A percentile compares a stretch with the other conserved stretches of the same genome.
These are phyloP conservation scores for Brachionus sp. DNA, from an alignment of 1,140 invertebrate species.

Conservation along the genomic window DNA sequence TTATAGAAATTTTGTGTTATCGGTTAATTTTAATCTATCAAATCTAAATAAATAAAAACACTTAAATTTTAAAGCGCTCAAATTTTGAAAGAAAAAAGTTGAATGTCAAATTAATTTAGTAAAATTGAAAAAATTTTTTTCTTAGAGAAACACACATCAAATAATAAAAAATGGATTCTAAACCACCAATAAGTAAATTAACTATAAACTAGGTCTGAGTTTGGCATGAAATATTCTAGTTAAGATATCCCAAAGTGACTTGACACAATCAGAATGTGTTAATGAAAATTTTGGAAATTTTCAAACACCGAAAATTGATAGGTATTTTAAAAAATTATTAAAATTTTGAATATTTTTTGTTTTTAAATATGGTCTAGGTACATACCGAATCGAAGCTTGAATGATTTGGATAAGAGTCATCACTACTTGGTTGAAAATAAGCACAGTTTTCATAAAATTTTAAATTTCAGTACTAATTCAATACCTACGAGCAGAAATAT, in stretches of 20 bases:
- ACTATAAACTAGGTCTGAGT: no score
- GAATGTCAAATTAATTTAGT: not conserved
- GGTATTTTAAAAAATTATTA: not conserved
- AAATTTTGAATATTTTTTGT: not conserved
- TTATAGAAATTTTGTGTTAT: no score
- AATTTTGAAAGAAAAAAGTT: not conserved
- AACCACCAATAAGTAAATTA: not conserved
- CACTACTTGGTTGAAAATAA: not conserved
- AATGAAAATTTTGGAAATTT: not conserved
- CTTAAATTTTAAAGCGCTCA: not conserved
- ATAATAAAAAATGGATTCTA: not conserved
- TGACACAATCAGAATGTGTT: not conserved
- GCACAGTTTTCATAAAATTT: not conserved
- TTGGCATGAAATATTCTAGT: no score
- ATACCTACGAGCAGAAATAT: not conserved
- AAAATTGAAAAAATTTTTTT: not conserved
- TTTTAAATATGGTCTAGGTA: not conserved
- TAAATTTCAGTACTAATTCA: not conserved
- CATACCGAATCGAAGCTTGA: constrained; percentile 17
- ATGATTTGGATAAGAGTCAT: constrained; percentile 29
- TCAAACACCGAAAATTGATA: not conserved
- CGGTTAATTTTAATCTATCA: no score
- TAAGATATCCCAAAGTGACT: not conserved
- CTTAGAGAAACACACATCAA: not conserved
- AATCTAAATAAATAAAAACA: not conserved